phyloP scores from a whole-genome alignment of 2,113 vertebrate genomes.

The Chinchilla lanigera region DNA sequence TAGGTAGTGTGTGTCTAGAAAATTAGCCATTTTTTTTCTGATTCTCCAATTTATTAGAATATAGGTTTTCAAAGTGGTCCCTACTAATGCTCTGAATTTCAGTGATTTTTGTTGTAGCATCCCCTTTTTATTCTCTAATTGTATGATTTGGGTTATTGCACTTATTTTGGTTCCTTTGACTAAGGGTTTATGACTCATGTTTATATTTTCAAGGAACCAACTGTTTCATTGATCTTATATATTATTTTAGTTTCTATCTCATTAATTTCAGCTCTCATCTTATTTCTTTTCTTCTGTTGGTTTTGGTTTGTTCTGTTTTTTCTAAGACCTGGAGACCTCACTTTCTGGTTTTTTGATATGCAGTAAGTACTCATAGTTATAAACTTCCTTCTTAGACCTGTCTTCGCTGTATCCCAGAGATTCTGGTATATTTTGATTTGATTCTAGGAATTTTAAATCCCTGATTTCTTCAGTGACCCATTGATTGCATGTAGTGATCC shows the following conservation, averaged over 20 bases:
- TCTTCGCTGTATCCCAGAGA: background rate
- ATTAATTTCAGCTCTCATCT: background rate
- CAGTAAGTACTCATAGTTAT: background rate
- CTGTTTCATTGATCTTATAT: background rate
- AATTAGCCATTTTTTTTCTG: background rate
- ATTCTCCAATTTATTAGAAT: background rate
- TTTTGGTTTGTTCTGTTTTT: background rate
- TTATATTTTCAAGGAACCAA: background rate
- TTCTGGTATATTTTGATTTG: background rate
- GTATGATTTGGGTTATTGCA: background rate
- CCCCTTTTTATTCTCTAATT: background rate
- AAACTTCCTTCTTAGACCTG: background rate
- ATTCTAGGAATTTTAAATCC: background rate
- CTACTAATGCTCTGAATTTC: background rate
- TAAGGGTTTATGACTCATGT: background rate
- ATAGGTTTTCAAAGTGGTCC: background rate
- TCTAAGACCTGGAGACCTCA: background rate
- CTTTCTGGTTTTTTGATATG: background rate
- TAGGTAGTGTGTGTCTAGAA: background rate
- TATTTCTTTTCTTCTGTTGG: background rate
- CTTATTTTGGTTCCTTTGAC: background rate
- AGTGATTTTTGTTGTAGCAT: background rate
- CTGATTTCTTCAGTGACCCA: background rate
- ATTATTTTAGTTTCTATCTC: background rate
- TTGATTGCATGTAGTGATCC: background rate